phyloP scores from a whole-genome alignment of 1,140 invertebrate genomes.

The Drosophila melanogaster region Release_6_plus_ISO1_MT NT_037436.4:14883001-14883500 shows the following conservation, averaged over 20 bases:
- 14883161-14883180: conserved; percentile 35
- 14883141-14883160: conserved; percentile 36
- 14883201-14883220: conserved; percentile 45
- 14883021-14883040: conserved; percentile 71
- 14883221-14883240: conserved; percentile 47
- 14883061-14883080: conserved; percentile 56
- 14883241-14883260: conserved; percentile 53
- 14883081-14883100: conserved; percentile 59
- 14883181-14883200: conserved; percentile 41
- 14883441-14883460: too few relatives aligned
- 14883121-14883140: conserved; percentile 37
- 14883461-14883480: too few relatives aligned
- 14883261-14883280: conserved; percentile 42
- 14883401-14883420: too few relatives aligned
- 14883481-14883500: too few relatives aligned
- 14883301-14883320: conserved; percentile 7
- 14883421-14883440: too few relatives aligned
- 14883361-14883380: too few relatives aligned
- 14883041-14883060: conserved; percentile 74
- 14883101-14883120: conserved; percentile 67
- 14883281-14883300: conserved; percentile 14
- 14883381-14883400: too few relatives aligned
- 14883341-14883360: background rate
- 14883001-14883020: conserved; percentile 42
- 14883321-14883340: background rate